Conservation (phyloP, 2,888 invertebrate genomes). For the Cosmia trapezina region DNA sequence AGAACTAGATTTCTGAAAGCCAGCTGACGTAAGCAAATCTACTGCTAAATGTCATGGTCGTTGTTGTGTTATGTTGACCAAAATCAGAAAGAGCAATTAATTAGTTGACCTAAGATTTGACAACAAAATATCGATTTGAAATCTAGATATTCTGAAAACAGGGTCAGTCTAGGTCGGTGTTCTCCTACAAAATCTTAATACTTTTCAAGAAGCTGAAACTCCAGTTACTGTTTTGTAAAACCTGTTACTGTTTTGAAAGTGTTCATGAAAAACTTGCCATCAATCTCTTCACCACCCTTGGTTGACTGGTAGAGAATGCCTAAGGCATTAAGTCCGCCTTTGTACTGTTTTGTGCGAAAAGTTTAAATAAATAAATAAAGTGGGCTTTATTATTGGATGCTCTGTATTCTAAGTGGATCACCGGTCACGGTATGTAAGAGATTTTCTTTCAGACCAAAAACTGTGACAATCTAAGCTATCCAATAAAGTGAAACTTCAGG, state of each 20-base stretch:
- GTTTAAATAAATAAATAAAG: too few species aligned
- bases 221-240: not conserved
- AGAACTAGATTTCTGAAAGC: not conserved
- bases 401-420: not conserved
- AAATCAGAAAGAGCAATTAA: conserved; percentile 18
- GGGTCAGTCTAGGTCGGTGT: not conserved
- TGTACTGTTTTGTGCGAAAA: too few species aligned
- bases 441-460: not conserved
- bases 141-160: conserved; percentile 1
- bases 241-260: too few species aligned
- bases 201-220: not conserved
- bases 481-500: not conserved
- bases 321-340: too few species aligned
- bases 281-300: too few species aligned
- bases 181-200: not conserved
- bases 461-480: not conserved
- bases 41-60: conserved; percentile 3
- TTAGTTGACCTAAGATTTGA: conserved; percentile 24
- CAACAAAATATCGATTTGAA: conserved; percentile 19
- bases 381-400: not conserved
- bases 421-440: not conserved
- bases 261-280: not conserved
- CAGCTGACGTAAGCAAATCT: not conserved
- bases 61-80: not conserved
- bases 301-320: too few species aligned